These are phyloP conservation scores for Dinothrombium tinctorium DNA, from an alignment of 1,140 invertebrate species.

Conservation along the genomic window DNA sequence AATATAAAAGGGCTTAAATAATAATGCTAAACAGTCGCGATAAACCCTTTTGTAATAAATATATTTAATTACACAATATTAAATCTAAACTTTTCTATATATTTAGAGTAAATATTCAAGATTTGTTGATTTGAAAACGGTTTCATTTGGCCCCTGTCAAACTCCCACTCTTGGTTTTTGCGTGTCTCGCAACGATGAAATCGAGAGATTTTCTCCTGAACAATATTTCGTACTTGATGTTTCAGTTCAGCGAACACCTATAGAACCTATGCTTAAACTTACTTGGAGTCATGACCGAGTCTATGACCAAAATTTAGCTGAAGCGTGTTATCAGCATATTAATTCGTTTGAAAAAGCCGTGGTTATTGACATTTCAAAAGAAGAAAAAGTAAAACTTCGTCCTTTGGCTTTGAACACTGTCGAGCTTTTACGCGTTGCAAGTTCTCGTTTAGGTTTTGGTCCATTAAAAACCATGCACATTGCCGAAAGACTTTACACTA, in stretches of 20 bases:
- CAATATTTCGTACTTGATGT: conserved; percentile 78
- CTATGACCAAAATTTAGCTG: conserved; percentile 86
- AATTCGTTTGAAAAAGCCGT: conserved; percentile 23
- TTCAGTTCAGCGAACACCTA: conserved; percentile 16
- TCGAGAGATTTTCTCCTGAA: conserved; percentile 94
- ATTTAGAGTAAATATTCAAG: too few species aligned
- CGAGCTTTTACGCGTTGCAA: conserved; percentile 83
- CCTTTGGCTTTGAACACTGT: conserved; percentile 89
- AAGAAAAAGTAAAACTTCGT: conserved; percentile 57
- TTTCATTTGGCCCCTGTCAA: conserved; percentile 94
- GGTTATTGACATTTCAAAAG: conserved; percentile 41
- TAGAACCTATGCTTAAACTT: conserved; percentile 1
- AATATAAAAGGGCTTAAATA: too few species aligned
- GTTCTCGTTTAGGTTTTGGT: conserved; percentile 71
- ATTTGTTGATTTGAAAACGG: conserved; percentile 81
- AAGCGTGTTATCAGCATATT: conserved; percentile 25
- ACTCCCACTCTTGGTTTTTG: conserved; percentile 99
- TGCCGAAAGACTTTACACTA: conserved; percentile 59
- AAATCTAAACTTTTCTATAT: too few species aligned
- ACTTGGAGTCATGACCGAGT: conserved; percentile 53
- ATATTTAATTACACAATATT: too few species aligned
- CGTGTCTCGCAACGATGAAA: conserved; percentile 91
- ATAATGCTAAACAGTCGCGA: too few species aligned
- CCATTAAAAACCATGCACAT: conserved; percentile 91
- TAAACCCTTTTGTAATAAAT: too few species aligned